Conservation (phyloP, 1,140 invertebrate genomes). For the Heliconius congener region DNA sequence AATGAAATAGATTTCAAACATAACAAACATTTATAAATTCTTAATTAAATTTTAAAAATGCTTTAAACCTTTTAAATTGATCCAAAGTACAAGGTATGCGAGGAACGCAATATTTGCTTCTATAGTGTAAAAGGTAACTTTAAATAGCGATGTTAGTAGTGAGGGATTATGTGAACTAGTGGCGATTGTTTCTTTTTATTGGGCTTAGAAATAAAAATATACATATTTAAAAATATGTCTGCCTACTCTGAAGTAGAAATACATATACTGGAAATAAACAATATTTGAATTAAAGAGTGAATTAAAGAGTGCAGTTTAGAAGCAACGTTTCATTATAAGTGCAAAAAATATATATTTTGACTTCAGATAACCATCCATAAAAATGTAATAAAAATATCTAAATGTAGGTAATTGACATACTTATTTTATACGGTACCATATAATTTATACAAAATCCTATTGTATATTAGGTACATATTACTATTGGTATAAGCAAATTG, state of each 20-base stretch:
- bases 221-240: not conserved
- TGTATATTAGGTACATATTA: not conserved
- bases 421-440: no score
- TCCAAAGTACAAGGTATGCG: constrained; percentile 51
- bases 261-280: no score
- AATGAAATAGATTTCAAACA: no score
- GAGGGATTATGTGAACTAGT: constrained; percentile 55
- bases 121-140: constrained; percentile 64
- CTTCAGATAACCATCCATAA: no score
- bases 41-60: not conserved
- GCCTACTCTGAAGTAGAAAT: no score
- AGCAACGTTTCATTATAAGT: no score
- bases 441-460: not conserved
- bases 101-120: constrained; percentile 73
- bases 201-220: not conserved
- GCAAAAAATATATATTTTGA: no score
- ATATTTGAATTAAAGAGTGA: no score
- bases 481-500: not conserved
- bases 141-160: constrained; percentile 63
- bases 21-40: no score
- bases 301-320: no score
- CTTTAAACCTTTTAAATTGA: constrained; percentile 31
- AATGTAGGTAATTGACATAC: no score
- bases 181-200: constrained; percentile 29
- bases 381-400: no score